These are phyloP conservation scores for Trilocha varians DNA, from an alignment of 2,888 invertebrate genomes.

Conservation along the genomic window DNA sequence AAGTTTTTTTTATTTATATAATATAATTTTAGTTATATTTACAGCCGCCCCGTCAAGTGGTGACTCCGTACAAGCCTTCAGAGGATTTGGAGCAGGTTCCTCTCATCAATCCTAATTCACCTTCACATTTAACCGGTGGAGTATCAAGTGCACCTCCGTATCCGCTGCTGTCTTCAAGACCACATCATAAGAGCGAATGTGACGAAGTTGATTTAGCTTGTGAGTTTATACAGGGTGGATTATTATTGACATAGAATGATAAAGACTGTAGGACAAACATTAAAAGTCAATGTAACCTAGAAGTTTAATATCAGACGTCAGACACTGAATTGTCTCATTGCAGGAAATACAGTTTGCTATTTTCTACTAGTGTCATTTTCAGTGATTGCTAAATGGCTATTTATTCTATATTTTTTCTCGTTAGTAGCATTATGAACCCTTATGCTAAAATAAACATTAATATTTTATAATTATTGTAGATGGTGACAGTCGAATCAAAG, in stretches of 20 bases:
- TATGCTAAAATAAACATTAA: background rate
- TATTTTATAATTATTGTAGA: conserved; percentile 21
- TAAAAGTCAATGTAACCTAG: no score
- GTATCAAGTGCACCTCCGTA: conserved; percentile 43
- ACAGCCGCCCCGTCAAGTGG: conserved; percentile 89
- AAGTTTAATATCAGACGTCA: no score
- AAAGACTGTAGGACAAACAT: no score
- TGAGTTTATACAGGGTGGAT: no score
- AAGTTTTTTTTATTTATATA: no score
- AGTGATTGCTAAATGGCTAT: no score
- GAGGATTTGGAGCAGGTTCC: conserved; percentile 85
- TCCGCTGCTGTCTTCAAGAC: conserved; percentile 33
- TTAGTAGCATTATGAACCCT: no score
- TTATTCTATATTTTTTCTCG: no score
- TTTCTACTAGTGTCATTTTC: no score
- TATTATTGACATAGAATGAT: no score
- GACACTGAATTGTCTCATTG: no score
- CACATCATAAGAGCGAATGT: conserved; percentile 18
- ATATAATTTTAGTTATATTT: background rate
- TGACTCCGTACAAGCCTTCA: conserved; percentile 90
- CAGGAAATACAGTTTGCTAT: no score
- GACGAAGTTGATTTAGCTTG: conserved; percentile 37
- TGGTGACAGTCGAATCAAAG: conserved; percentile 26
- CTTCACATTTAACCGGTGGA: conserved; percentile 52
- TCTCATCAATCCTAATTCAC: conserved; percentile 71